Percentiles rank a stretch among this genome's conserved stretches.
Evolutionary conservation across 2,888 invertebrate species (phyloP).

Genomic region (Mesodorylaimus sp.): DNA sequence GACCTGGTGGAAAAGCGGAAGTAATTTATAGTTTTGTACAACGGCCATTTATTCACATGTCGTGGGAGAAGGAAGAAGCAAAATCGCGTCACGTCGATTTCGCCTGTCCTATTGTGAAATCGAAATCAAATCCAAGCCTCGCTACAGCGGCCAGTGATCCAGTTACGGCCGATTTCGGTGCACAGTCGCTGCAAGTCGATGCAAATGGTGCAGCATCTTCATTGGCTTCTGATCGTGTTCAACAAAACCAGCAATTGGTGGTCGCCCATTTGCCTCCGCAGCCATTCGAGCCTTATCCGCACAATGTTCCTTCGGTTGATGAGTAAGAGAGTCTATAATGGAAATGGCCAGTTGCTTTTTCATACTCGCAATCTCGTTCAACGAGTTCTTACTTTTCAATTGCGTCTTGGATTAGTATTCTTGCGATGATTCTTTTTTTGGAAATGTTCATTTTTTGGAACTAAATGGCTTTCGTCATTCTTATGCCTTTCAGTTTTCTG

Average conservation of each 20-base stretch:
- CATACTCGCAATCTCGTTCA: too few relatives aligned
- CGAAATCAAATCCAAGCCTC: conserved; percentile 26
- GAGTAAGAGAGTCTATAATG: too few relatives aligned
- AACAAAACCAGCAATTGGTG: background rate
- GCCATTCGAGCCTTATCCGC: conserved; percentile 12
- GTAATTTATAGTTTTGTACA: conserved; percentile 99
- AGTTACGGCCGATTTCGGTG: conserved; percentile 21
- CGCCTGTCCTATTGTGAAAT: conserved; percentile 30
- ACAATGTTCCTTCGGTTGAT: conserved; percentile 10
- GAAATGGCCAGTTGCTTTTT: too few relatives aligned
- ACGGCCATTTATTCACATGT: conserved; percentile 93
- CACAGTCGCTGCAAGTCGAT: background rate
- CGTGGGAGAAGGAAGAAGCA: conserved; percentile 99
- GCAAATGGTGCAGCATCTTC: background rate
- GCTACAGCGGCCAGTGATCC: conserved; percentile 34
- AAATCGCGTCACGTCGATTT: conserved; percentile 94
- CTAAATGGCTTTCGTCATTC: too few relatives aligned
- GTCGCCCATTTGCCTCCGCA: conserved; percentile 8
- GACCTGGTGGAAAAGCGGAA: conserved; percentile 82
- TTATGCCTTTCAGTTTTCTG: too few relatives aligned
- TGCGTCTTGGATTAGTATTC: too few relatives aligned
- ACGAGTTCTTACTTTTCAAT: too few relatives aligned
- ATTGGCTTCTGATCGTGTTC: background rate
- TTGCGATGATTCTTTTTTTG: too few relatives aligned
- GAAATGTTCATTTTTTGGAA: too few relatives aligned